Percentiles rank a stretch among this genome's conserved stretches.
Conservation (phyloP, 2,797 vertebrate genomes). For the Staurois parvus region DNA sequence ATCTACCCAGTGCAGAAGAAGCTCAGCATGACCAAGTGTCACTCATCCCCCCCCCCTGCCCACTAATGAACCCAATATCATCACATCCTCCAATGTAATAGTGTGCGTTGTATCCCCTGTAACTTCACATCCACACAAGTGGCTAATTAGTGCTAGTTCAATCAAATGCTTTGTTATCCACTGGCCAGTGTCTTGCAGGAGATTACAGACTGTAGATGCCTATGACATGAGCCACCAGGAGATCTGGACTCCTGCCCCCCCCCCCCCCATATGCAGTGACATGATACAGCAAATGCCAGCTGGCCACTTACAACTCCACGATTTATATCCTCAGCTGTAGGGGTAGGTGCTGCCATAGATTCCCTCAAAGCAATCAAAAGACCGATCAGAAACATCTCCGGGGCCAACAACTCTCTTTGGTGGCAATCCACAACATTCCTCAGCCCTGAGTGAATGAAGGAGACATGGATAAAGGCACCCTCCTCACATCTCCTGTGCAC, state of each 20-base stretch:
- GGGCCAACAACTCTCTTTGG: slow-evolving; percentile 29
- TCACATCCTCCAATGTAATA: too few relatives aligned
- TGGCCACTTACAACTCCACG: slow-evolving; percentile 75
- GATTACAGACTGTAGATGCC: too few relatives aligned
- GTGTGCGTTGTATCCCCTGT: neutral
- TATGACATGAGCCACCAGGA: too few relatives aligned
- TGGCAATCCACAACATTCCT: slow-evolving; percentile 58
- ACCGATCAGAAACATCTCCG: slow-evolving; percentile 64
- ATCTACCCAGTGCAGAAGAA: slow-evolving; percentile 15
- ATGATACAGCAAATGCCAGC: neutral
- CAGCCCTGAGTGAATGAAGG: slow-evolving; percentile 44
- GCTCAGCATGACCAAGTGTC: neutral
- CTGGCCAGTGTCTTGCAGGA: too few relatives aligned
- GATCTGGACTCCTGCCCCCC: too few relatives aligned
- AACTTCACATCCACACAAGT: neutral
- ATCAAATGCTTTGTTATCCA: neutral
- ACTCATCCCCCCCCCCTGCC: neutral
- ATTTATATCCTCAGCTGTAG: slow-evolving; percentile 71
- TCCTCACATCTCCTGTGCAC: slow-evolving; percentile 43
- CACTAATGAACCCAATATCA: neutral
- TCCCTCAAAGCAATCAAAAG: slow-evolving; percentile 68
- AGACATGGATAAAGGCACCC: slow-evolving; percentile 53
- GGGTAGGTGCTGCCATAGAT: slow-evolving; percentile 71
- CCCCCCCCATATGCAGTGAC: neutral
- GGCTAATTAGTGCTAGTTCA: neutral